These are phyloP conservation scores for Carettochelys insculpta DNA, from an alignment of 2,113 vertebrate genomes.

Conservation along the genomic window DNA sequence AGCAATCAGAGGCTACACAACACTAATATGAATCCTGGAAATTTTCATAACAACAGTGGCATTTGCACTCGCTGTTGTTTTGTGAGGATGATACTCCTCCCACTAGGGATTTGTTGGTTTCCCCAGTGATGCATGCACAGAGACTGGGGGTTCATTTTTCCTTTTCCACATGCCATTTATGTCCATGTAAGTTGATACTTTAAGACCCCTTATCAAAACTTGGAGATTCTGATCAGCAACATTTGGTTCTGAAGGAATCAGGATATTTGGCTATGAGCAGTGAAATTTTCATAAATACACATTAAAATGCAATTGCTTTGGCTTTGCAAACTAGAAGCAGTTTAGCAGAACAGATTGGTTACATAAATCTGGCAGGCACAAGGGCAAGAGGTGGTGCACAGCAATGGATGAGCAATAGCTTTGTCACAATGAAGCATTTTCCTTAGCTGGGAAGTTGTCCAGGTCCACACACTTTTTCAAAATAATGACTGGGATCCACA, in stretches of 20 bases:
- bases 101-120: not conserved
- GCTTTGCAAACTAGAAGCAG: conserved; percentile 22
- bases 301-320: conserved; percentile 17
- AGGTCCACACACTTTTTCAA: not conserved
- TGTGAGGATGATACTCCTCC: not conserved
- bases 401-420: not conserved
- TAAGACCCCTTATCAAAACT: too few relatives aligned
- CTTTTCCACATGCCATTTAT: not conserved
- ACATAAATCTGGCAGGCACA: conserved; percentile 37
- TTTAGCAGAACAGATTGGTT: conserved; percentile 55
- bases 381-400: conserved; percentile 26
- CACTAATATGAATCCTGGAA: too few relatives aligned
- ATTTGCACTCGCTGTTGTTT: not conserved
- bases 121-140: not conserved
- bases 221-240: not conserved
- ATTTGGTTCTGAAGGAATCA: not conserved
- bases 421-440: not conserved
- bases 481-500: not conserved
- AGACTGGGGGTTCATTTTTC: not conserved
- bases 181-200: not conserved
- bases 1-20: too few relatives aligned
- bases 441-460: not conserved
- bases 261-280: not conserved
- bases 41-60: too few relatives aligned
- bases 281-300: conserved; percentile 25